These are phyloP conservation scores for Engystomops pustulosus DNA, from an alignment of 2,113 vertebrate genomes.

Conservation along the genomic window DNA sequence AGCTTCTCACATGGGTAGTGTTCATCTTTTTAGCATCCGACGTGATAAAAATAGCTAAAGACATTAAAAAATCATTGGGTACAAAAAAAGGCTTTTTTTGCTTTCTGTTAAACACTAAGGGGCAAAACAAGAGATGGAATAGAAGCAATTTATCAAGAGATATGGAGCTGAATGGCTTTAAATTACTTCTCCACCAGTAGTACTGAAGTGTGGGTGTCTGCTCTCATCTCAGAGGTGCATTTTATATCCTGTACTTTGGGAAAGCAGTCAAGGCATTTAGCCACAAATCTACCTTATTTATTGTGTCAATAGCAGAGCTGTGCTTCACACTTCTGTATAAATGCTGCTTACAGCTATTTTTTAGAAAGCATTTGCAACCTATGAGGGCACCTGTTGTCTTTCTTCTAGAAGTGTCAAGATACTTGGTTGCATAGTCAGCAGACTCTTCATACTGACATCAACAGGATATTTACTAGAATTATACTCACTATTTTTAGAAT, in stretches of 20 bases:
- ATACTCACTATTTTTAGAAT: no score
- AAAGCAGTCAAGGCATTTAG: not conserved
- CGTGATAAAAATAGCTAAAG: slow-evolving; percentile 30
- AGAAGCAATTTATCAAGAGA: slow-evolving; percentile 32
- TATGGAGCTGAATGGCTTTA: not conserved
- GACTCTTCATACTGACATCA: no score
- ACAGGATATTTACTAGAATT: no score
- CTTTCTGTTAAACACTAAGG: not conserved
- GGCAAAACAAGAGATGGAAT: not conserved
- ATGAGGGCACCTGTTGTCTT: not conserved
- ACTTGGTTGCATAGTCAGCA: not conserved
- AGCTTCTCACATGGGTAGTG: not conserved
- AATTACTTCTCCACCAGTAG: not conserved
- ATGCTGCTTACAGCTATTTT: not conserved
- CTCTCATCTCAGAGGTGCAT: not conserved
- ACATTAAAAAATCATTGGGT: not conserved
- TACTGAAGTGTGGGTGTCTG: slow-evolving; percentile 4
- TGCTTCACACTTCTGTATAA: not conserved
- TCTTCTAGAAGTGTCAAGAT: not conserved
- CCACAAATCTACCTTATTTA: not conserved
- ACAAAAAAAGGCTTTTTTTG: not conserved
- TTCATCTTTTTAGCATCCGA: slow-evolving; percentile 14
- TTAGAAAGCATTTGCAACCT: not conserved
- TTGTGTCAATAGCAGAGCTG: not conserved
- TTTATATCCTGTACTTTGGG: not conserved